Percentiles rank a stretch among this genome's conserved stretches.
Conservation (phyloP, 2,113 vertebrate genomes). For the Periophthalmodon schlosseri region DNA sequence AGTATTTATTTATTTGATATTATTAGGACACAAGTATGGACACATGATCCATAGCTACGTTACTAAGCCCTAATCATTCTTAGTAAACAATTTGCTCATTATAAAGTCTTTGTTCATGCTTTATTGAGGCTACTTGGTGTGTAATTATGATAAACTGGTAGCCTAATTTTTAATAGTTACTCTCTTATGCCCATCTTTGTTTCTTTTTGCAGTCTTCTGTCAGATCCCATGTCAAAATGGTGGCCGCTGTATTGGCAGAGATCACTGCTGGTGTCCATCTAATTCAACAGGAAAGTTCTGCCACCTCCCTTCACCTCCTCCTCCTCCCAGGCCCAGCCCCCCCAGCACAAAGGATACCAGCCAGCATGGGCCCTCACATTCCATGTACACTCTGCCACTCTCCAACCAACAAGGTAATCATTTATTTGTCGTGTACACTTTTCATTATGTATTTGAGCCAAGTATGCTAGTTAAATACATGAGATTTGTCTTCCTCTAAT, state of each 20-base stretch:
- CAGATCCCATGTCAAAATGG: constrained; percentile 80
- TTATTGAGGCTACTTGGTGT: no score
- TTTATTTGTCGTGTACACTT: not conserved
- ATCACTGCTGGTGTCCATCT: constrained; percentile 80
- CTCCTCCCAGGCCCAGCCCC: constrained; percentile 50
- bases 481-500: constrained; percentile 49
- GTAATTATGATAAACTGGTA: no score
- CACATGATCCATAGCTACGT: not conserved
- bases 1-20: no score
- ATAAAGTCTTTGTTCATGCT: no score
- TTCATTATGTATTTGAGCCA: constrained; percentile 16
- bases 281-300: constrained; percentile 83
- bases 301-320: constrained; percentile 71
- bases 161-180: not conserved
- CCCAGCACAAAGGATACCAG: constrained; percentile 42
- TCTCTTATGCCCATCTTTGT: not conserved
- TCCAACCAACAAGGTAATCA: constrained; percentile 80
- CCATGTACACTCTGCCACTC: constrained; percentile 79
- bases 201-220: constrained; percentile 74
- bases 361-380: constrained; percentile 59
- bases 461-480: constrained; percentile 56
- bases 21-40: no score
- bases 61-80: not conserved
- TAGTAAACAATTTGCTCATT: no score
- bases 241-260: constrained; percentile 78